Base-by-base conservation (phyloP, 2,888 invertebrate genomes). In the Chaitophorus viminalis region DNA sequence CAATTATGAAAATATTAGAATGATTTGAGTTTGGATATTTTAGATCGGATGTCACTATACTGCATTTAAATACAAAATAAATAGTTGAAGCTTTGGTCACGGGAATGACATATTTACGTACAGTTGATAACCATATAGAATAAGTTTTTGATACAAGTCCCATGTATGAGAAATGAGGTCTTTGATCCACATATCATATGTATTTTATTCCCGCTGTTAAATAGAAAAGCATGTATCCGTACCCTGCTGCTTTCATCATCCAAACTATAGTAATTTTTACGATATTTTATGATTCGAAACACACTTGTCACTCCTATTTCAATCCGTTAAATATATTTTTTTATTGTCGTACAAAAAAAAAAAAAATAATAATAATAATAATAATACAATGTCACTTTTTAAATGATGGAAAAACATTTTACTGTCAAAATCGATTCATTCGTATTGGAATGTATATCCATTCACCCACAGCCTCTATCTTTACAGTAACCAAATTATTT, bases 371-470 rank as follows among this genome's bases (percentile, higher is more conserved):
- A 31, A 25, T 29, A 68, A 68, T n/a, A 39, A 76, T 36, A 75
- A 39, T 74, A 36, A 77, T 77, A 77, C 84, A 78, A 52, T 70
- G 70, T 86, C 54, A 78, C 70, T 78, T 86, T 85, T 86, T 86
- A 72, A 86, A 78, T 52, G 70, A 78, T 33, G 31, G 46, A 65
- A 85, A 78, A 85, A 83, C 83, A 52, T 86, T 78, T 78, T 70
- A 78, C 85, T 78, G 85, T 86, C 85, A 78, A 78, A 78, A 86
- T 78, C 85, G 85, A 86, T 78, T 75, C 70, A 18, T 86, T 75
- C 85, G 36, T 78, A 86, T 86, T 25, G 85, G 85, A 86, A 86
- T 86, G 85, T 72, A 65, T 82, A 29, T 72, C 68, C 70, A 78
- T 78, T 68, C 54, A 78, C 36, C 70, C 5, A n/a, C 46, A 46